Base-by-base conservation (phyloP, 2,888 invertebrate species). In the Acronicta aceris region DNA sequence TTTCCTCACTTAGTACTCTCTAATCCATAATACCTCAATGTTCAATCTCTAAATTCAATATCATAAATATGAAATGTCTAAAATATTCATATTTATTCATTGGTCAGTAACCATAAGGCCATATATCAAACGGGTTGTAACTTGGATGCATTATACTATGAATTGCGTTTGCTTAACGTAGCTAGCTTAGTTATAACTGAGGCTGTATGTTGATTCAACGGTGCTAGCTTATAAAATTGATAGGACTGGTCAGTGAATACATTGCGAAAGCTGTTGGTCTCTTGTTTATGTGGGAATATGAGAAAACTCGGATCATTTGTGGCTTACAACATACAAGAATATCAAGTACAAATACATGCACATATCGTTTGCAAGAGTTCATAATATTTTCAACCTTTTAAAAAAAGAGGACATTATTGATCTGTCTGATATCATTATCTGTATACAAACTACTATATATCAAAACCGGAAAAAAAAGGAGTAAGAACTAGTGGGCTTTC, bases 61-160 rank as follows among this genome's bases (percentile, higher is more conserved):
- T 51, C 48, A 70, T 72, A 72, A 72, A 72, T 72, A 71, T 59
- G 52, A 48, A 65, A 52, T 64, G 50, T 38, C 50, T 45, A 62
- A 61, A 74, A 71, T 71, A 74, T 76, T 78, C 57, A 78, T 76
- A 61, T 33, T 12, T 71, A 77, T 77, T 77, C 77, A 78, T 66
- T 65, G 68, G 49, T 9, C 36, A 38, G 40, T 13, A 12, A 27
- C 46, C 47, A 64, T 48, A 73, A 48, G 54, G 12, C 48, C 12
- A 65, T 76, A 76, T 63, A 64, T 76, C 65, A 76, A 64, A 43
- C 66, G 16, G 36, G 55, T 63, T 65, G 48, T 59, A 45, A 66
- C 46, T 41, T 74, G n/a, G 52, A 56, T 56, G 58, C 57, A 73
- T 68, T 68, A 54, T 57, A 21, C 66, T 60, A 67, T 56, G 65